Conservation (phyloP, 2,888 invertebrate species). For the Notocelia uddmanniana region DNA sequence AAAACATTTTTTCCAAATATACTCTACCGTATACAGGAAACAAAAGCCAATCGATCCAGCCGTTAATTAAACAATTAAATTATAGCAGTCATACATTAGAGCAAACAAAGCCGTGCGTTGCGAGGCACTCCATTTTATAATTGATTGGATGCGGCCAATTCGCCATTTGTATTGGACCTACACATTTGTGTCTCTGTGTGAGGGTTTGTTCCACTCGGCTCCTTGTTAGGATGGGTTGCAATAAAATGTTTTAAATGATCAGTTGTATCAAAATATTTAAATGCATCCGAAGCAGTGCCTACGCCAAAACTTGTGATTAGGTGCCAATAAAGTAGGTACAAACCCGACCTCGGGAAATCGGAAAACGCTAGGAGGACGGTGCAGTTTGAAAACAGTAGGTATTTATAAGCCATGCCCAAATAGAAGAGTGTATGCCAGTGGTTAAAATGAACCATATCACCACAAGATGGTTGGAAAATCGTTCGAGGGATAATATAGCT, state of each 20-base stretch:
- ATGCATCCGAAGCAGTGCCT: no score
- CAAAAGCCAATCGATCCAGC: conserved; percentile 20
- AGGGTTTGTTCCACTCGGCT: conserved; percentile 50
- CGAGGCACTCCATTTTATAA: conserved; percentile 79
- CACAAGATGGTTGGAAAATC: no score
- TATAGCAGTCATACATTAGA: conserved; percentile 65
- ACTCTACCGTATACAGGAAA: background rate
- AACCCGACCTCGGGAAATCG: no score
- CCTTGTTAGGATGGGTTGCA: conserved; percentile 13
- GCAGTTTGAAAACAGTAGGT: no score
- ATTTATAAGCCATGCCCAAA: no score
- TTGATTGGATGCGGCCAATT: conserved; percentile 79
- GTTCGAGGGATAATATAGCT: no score
- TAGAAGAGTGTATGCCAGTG: no score
- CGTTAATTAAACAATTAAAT: conserved; percentile 58
- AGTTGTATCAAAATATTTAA: background rate
- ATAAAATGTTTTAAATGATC: background rate
- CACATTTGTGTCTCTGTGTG: conserved; percentile 77
- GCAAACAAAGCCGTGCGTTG: conserved; percentile 62
- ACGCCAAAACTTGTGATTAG: no score
- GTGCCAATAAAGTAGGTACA: no score
- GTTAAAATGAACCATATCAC: no score
- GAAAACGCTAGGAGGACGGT: no score
- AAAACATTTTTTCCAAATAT: background rate
- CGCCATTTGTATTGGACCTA: conserved; percentile 81